Evolutionary conservation across 2,797 vertebrate genomes (phyloP), one percentile per base, ranked within the genome.

Genomic region (Astyanax mexicanus): DNA sequence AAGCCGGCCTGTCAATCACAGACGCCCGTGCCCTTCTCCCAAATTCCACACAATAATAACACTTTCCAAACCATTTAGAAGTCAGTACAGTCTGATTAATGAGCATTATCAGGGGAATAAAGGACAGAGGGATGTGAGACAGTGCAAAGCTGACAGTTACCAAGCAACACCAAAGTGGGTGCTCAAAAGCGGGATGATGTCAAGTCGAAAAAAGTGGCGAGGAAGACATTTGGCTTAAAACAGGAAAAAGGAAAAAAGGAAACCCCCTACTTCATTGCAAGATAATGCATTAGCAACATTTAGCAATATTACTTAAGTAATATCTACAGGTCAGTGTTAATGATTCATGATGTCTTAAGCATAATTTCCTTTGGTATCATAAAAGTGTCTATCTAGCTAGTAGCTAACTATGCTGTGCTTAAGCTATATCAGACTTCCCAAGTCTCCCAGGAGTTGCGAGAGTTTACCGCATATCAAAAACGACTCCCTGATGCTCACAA

Each of bases 1-100:
- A 73, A 74, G 68, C 32, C n/a, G 57, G 44, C 38, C 60, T 73
- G 71, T 73, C 65, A 71, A 40, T 78, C 69, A 77, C 45, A 52
- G 2, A 35, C 4, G 15, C 3, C 19, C 17, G 29, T 79, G 37
- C 17, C 32, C 58, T 27, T 25, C 44, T 47, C 4, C 29, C 45
- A 10, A 38, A 13, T 51, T 8, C 25, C 68, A 35, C 65, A 67
- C 32, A 72, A 29, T 62, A 19, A 65, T 68, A 77, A 52, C 12
- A 37, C 23, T 47, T 10, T 44, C 19, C 52, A 42, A 74, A 75
- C 42, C 42, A 62, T 45, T 58, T 55, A 60, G 19, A 47, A 70
- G 66, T 51, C 25, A 61, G 62, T 45, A 57, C 45, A 70, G 38
- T 6, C 27, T 38, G 55, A 17, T 11, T 60, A 13, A 69, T 32